These are phyloP conservation scores for Euphydryas editha DNA, from an alignment of 2,888 invertebrate genomes.

Conservation along the genomic window DNA sequence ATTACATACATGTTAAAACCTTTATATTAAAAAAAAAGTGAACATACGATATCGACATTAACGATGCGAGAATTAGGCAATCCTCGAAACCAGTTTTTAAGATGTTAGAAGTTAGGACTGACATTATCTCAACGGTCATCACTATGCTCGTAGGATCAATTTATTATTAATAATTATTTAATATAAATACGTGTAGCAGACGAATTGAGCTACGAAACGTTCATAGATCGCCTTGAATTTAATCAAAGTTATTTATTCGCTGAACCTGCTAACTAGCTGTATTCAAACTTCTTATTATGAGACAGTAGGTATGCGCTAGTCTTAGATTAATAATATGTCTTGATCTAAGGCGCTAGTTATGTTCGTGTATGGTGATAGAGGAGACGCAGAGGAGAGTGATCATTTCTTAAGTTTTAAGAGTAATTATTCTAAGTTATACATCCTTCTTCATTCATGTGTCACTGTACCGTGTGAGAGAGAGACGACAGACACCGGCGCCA, in stretches of 20 bases:
- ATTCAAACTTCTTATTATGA: no score
- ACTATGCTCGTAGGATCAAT: constrained; percentile 24
- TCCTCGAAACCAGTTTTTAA: constrained; percentile 26
- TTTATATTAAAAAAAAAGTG: background rate
- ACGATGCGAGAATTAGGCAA: constrained; percentile 25
- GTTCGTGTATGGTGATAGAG: no score
- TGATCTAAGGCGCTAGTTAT: no score
- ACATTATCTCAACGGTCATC: constrained; percentile 27
- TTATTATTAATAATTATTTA: no score
- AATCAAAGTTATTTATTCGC: no score
- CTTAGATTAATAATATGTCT: no score
- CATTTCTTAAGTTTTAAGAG: no score
- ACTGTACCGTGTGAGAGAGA: no score
- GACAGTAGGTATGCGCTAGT: no score
- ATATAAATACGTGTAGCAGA: constrained; percentile 33
- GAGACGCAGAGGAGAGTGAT: no score
- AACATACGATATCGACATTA: background rate
- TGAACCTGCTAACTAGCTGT: no score
- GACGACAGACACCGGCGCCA: background rate
- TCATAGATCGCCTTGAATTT: no score
- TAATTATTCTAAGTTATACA: constrained; percentile 1
- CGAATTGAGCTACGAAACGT: background rate
- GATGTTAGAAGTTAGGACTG: constrained; percentile 17
- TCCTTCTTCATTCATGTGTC: background rate
- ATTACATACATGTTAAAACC: background rate